phyloP scores from a whole-genome alignment of 1,140 invertebrate species.

The Halyomorpha halys region DNA sequence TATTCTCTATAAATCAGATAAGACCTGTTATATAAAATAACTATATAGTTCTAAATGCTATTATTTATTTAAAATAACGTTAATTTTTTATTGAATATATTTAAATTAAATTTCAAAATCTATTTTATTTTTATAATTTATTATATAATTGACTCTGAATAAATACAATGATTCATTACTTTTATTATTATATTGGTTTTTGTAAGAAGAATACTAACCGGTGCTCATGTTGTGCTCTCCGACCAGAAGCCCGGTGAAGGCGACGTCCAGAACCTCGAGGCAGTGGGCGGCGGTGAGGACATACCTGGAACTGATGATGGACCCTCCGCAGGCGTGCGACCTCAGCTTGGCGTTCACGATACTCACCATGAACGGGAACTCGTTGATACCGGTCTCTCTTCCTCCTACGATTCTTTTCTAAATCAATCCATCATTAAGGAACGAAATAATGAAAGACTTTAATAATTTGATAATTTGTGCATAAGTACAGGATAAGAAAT shows the following conservation, averaged over 20 bases:
- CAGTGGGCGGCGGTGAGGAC: conserved; percentile 39
- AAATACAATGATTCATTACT: no score
- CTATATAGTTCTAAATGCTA: no score
- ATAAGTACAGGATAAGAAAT: no score
- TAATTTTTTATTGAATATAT: no score
- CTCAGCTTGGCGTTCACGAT: background rate
- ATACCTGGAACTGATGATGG: conserved; percentile 55
- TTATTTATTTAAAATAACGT: no score
- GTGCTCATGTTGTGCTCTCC: conserved; percentile 12
- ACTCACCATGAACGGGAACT: conserved; percentile 6
- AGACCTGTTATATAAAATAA: no score
- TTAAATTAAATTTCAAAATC: no score
- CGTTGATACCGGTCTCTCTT: background rate
- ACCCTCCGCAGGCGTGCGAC: conserved; percentile 51
- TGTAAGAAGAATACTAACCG: background rate
- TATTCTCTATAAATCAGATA: no score
- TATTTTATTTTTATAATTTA: no score
- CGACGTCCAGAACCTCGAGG: background rate
- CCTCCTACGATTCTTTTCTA: conserved; percentile 10
- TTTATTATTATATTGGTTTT: no score
- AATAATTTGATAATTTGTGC: no score
- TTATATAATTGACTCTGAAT: no score
- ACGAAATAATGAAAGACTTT: background rate
- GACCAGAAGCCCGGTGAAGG: background rate
- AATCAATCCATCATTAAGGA: background rate